Evolutionary conservation across 1,140 invertebrate species (phyloP).

Genomic region (Chionoecetes opilio): DNA sequence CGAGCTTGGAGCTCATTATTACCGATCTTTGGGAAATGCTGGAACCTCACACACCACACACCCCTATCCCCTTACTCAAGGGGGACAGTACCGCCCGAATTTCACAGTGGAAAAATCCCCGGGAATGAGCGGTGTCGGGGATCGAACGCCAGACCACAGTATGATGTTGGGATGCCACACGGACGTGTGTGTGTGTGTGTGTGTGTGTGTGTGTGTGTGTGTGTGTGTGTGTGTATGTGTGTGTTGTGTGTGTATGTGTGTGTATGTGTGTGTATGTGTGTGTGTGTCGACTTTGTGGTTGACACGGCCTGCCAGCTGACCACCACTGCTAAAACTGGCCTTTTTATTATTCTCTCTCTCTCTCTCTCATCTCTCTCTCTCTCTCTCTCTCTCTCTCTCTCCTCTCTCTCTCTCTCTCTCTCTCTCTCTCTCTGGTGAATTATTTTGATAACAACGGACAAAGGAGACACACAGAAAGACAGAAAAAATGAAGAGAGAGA

Average conservation of each 20-base stretch:
- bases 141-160: too few species aligned
- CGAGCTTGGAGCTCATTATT: too few species aligned
- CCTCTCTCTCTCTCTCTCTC: constrained; percentile 53
- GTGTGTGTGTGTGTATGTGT: constrained; percentile 63
- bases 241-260: constrained; percentile 45
- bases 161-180: too few species aligned
- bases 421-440: background rate
- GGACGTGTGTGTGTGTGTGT: constrained; percentile 16
- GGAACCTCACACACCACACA: too few species aligned
- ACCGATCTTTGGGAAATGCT: too few species aligned
- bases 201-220: constrained; percentile 47
- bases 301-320: constrained; percentile 18
- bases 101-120: too few species aligned
- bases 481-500: background rate
- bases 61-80: too few species aligned
- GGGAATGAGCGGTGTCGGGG: too few species aligned
- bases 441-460: too few species aligned
- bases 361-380: constrained; percentile 46
- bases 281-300: constrained; percentile 36
- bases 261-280: constrained; percentile 58
- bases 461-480: too few species aligned
- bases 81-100: too few species aligned
- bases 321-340: constrained; percentile 4
- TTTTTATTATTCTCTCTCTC: background rate
- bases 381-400: constrained; percentile 54